A percentile compares a stretch with the other conserved stretches of the same genome.
phyloP scores from a whole-genome alignment of 1,140 invertebrate genomes.

The Heliconius congener region DNA sequence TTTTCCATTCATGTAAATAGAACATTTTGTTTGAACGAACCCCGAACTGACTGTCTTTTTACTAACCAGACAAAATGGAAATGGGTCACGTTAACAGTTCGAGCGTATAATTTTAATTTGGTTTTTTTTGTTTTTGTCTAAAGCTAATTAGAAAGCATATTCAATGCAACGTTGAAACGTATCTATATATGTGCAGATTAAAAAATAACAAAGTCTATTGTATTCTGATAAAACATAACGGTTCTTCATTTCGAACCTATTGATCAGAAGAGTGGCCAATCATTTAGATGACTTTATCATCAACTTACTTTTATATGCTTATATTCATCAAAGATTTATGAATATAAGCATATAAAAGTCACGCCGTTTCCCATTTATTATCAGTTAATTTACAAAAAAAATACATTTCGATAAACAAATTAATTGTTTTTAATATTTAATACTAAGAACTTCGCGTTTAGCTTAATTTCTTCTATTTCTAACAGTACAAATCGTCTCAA shows the following conservation, averaged over 20 bases:
- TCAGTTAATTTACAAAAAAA: too few species aligned
- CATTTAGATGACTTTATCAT: neutral
- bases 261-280: neutral
- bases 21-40: neutral
- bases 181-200: neutral
- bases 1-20: neutral
- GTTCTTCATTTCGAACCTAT: slow-evolving; percentile 3
- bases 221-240: neutral
- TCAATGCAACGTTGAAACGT: neutral
- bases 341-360: too few species aligned
- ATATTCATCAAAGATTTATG: neutral
- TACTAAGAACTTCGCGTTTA: neutral
- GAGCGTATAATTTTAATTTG: slow-evolving; percentile 9
- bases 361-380: too few species aligned
- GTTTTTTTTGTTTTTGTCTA: neutral
- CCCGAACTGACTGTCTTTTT: neutral
- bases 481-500: neutral
- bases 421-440: neutral
- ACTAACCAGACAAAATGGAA: neutral
- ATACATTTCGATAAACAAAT: too few species aligned
- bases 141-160: slow-evolving; percentile 8
- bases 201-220: neutral
- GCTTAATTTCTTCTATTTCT: neutral
- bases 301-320: neutral
- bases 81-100: neutral